Conservation (phyloP, 2,113 vertebrate species). For the Sinocyclocheilus rhinocerous region DNA sequence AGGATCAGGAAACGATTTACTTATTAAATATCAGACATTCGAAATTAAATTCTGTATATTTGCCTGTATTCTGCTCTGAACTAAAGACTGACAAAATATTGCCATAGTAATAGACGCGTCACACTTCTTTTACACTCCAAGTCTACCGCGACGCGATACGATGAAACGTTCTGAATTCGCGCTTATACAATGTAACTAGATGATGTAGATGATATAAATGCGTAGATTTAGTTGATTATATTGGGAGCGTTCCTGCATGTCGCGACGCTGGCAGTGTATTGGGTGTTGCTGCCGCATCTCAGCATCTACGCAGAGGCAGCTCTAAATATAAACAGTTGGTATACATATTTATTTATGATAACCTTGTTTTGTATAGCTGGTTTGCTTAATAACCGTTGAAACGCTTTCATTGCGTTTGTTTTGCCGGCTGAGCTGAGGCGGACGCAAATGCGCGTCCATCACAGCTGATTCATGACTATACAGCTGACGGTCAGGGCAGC, state of each 20-base stretch:
- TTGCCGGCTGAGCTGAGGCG: background rate
- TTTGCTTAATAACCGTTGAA: background rate
- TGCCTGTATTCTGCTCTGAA: background rate
- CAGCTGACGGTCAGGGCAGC: conserved; percentile 2
- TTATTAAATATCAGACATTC: background rate
- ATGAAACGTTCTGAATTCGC: background rate
- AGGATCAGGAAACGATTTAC: background rate
- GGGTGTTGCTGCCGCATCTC: conserved; percentile 20
- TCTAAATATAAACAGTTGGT: background rate
- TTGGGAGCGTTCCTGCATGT: background rate
- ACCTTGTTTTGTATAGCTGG: background rate
- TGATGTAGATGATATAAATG: background rate
- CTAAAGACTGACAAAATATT: background rate
- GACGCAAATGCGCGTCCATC: conserved; percentile 12
- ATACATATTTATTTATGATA: background rate
- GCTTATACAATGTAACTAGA: background rate
- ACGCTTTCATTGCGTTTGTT: conserved; percentile 13
- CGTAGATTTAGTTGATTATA: background rate
- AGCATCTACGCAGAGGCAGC: conserved; percentile 12
- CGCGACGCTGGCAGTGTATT: background rate
- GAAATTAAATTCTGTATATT: background rate
- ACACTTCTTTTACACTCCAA: background rate
- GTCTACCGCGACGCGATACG: background rate
- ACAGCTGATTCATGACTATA: conserved; percentile 27
- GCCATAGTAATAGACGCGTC: conserved; percentile 39